These are phyloP conservation scores for Trilocha varians DNA, from an alignment of 2,888 invertebrate species.

Conservation along the genomic window DNA sequence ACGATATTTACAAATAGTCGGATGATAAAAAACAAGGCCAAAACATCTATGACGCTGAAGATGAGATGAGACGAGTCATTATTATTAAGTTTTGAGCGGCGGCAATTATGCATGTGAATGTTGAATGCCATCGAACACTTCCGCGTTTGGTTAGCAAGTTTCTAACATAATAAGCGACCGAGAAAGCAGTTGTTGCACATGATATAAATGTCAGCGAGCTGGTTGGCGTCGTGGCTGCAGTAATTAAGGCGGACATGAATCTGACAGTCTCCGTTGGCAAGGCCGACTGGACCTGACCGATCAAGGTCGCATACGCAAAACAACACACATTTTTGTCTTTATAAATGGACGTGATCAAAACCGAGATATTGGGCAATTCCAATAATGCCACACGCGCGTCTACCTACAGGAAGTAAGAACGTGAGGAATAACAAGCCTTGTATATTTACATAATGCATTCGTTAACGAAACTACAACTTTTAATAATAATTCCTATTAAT, in stretches of 20 bases:
- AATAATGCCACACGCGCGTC: neutral
- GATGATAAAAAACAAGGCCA: conserved; percentile 15
- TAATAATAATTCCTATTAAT: too few species aligned
- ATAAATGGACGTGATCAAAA: conserved; percentile 16
- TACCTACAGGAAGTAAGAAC: too few species aligned
- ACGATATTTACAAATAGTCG: conserved; percentile 14
- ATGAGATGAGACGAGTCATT: conserved; percentile 9
- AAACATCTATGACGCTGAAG: conserved; percentile 7
- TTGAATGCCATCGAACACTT: conserved; percentile 22
- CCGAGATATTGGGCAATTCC: neutral
- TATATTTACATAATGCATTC: too few species aligned
- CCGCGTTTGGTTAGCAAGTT: conserved; percentile 30
- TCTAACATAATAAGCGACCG: conserved; percentile 23
- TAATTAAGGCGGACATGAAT: conserved; percentile 37
- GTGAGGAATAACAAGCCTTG: too few species aligned
- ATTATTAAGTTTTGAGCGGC: conserved; percentile 2
- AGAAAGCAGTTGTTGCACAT: conserved; percentile 28
- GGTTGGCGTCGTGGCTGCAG: conserved; percentile 22
- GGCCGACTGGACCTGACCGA: conserved; percentile 44
- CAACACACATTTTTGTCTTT: conserved; percentile 19
- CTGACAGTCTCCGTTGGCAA: conserved; percentile 43
- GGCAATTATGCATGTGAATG: conserved; percentile 18
- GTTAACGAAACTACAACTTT: too few species aligned
- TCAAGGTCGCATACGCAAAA: conserved; percentile 38
- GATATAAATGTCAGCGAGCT: conserved; percentile 32